These are phyloP conservation scores for Scleropages formosus DNA, from an alignment of 2,797 vertebrate species.

Conservation along the genomic window DNA sequence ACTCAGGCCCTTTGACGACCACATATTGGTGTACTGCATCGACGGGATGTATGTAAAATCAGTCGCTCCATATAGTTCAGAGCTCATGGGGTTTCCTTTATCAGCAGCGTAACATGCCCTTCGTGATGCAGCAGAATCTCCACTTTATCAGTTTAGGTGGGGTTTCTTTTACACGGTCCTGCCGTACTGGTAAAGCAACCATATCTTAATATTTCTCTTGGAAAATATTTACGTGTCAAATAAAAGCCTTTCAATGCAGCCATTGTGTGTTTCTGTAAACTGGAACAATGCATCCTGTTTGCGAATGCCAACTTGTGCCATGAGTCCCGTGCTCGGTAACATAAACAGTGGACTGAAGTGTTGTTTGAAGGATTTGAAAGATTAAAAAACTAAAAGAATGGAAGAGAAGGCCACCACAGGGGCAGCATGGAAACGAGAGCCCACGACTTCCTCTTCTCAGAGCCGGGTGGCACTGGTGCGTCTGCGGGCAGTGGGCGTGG, in stretches of 20 bases:
- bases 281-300: background rate
- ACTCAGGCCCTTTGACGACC: too few species aligned
- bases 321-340: too few species aligned
- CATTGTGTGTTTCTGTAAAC: slow-evolving; percentile 4
- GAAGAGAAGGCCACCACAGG: background rate
- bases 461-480: background rate
- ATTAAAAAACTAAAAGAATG: background rate
- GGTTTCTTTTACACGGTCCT: too few species aligned
- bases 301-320: background rate
- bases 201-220: background rate
- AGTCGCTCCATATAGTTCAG: background rate
- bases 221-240: background rate
- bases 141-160: slow-evolving; percentile 37
- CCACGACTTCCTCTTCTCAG: background rate
- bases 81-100: background rate
- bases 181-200: background rate
- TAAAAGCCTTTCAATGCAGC: background rate
- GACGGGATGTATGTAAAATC: slow-evolving; percentile 6
- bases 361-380: background rate
- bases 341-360: background rate
- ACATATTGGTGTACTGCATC: too few species aligned
- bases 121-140: slow-evolving; percentile 10
- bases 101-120: slow-evolving; percentile 12
- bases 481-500: background rate
- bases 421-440: background rate